Evolutionary conservation across 1,140 invertebrate genomes (phyloP), one percentile per base, ranked within the genome.

Genomic region (Heterodera carotae): DNA sequence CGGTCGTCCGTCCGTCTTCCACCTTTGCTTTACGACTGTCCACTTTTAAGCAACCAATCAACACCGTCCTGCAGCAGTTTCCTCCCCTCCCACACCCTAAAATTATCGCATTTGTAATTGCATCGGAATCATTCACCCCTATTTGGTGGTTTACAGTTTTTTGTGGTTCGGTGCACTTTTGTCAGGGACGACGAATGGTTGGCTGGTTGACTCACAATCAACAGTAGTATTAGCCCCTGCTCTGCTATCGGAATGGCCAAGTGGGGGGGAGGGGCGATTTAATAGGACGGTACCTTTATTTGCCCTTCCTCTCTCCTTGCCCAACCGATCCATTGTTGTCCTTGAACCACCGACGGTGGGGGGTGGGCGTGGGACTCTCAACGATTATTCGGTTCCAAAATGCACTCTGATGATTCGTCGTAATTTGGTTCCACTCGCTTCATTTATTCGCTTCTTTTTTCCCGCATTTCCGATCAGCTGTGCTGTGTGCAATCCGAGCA

Each of bases 361-460:
- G 39, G 39, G 39, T 39, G 39, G 39, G 39, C 0, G 2, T 43
- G 39, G 39, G 39, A 43, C 39, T 43, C 7, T 43, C 15, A 43
- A 12, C 15, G 48, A 22, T 22, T 15, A 56, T 56, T 56, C 48
- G 48, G 48, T 56, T 56, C 48, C 48, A 56, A 56, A 56, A 22
- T 15, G 48, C 18, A 43, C 6, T 6, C 39, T 12, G 22, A 12
- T 56, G 48, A 56, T 56, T 56, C 48, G 48, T 18, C 48, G 48
- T 15, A 56, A 56, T 56, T 56, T 56, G 48, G 48, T 56, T 56
- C 48, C 48, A 56, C 48, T 56, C 48, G 48, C 48, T 56, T 56
- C 48, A 56, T 56, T 56, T 56, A 43, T 43, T 43, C 39, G 22
- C 48, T 22, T 56, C 12, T 56, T 22, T 22, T 18, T 53, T 22